Evolutionary conservation across 2,113 vertebrate species (phyloP).

Genomic region (Pseudopipra pipra): DNA sequence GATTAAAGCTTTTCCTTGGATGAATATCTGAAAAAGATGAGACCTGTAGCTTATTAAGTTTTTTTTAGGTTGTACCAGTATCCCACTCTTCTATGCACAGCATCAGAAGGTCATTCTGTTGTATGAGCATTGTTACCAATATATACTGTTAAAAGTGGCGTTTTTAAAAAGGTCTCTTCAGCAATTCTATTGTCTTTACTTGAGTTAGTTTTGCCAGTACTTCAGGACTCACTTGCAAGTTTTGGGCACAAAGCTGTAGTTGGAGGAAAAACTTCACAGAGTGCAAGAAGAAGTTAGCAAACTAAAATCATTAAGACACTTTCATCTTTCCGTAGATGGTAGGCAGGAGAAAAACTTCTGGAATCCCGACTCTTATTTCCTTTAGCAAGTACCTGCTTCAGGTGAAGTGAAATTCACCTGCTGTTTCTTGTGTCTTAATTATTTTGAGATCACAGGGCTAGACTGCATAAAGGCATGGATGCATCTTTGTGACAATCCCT

Average conservation of each 20-base stretch:
- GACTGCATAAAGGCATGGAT: not conserved
- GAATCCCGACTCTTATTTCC: not conserved
- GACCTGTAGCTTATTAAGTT: not conserved
- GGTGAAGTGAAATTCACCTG: not conserved
- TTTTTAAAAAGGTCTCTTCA: not conserved
- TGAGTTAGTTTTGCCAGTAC: not conserved
- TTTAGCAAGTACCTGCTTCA: not conserved
- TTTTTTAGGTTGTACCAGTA: not conserved
- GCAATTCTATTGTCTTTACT: not conserved
- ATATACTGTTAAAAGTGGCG: not conserved
- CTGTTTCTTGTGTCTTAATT: not conserved
- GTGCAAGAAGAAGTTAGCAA: not conserved
- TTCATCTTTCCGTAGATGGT: not conserved
- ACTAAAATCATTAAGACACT: not conserved
- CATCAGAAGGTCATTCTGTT: not conserved
- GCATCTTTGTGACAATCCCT: not conserved
- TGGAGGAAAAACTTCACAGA: not conserved
- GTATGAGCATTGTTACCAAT: not conserved
- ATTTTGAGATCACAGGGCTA: not conserved
- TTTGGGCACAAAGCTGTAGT: not conserved
- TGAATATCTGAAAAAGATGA: not conserved
- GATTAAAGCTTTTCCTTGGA: not conserved
- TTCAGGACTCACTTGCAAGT: not conserved
- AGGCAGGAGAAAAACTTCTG: not conserved
- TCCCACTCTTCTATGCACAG: not conserved